A percentile compares a stretch with the other conserved stretches of the same genome.
These are phyloP conservation scores for Apodemus agrarius DNA, from an alignment of 2,797 vertebrate genomes.

Conservation along the genomic window DNA sequence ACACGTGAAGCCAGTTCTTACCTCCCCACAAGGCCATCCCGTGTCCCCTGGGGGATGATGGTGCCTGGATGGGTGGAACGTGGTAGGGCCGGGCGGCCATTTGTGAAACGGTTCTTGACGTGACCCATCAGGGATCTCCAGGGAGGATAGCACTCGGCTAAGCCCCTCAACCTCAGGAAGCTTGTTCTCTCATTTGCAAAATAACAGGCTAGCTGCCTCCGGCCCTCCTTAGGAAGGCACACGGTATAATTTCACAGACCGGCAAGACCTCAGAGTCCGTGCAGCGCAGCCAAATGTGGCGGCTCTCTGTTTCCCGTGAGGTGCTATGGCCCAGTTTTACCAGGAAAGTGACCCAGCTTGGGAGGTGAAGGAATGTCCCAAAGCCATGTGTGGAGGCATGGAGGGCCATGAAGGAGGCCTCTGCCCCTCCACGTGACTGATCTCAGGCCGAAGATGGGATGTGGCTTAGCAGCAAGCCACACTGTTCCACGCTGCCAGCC, in stretches of 20 bases:
- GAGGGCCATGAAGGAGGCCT: neutral
- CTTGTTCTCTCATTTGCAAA: constrained; percentile 71
- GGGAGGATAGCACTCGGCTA: constrained; percentile 29
- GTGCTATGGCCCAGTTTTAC: neutral
- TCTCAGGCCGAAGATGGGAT: neutral
- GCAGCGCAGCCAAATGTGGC: neutral
- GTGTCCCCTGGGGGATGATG: neutral
- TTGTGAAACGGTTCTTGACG: constrained; percentile 44
- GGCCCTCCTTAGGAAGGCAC: constrained; percentile 42
- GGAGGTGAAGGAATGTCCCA: neutral
- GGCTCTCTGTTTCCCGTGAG: neutral
- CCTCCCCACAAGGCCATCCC: neutral
- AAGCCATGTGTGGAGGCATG: neutral
- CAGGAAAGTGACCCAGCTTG: neutral
- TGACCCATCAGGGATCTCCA: neutral
- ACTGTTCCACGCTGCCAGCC: too few species aligned
- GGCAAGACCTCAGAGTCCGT: neutral
- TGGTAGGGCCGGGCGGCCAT: neutral
- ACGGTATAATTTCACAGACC: constrained; percentile 64
- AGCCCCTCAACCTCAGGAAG: constrained; percentile 41
- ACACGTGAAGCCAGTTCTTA: neutral
- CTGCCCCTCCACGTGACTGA: neutral
- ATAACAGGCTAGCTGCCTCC: constrained; percentile 55
- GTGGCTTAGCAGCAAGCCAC: neutral
- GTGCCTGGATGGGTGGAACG: neutral